Conservation (phyloP, 2,113 vertebrate species). For the Nanger granti region DNA sequence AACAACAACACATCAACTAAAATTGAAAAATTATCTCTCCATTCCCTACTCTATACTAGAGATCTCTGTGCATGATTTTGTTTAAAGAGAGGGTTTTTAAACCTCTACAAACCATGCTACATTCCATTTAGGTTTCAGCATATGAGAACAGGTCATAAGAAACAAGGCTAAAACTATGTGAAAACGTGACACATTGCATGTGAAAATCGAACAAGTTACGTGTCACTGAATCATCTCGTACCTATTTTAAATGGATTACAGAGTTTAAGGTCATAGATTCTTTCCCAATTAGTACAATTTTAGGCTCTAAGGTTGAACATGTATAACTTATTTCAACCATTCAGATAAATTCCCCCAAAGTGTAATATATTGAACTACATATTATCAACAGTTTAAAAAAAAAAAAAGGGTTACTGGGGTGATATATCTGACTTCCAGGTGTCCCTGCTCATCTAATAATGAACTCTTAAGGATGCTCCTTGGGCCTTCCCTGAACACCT, state of each 20-base stretch:
- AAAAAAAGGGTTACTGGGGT: neutral
- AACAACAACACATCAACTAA: neutral
- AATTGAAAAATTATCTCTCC: neutral
- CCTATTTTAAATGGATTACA: neutral
- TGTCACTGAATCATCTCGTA: neutral
- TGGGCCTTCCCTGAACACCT: neutral
- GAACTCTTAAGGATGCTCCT: neutral
- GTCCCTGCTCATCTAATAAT: neutral
- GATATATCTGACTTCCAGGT: neutral
- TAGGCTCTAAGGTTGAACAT: neutral
- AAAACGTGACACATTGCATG: neutral
- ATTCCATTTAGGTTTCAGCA: neutral
- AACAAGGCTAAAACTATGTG: neutral
- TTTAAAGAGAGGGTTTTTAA: neutral
- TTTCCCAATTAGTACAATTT: neutral
- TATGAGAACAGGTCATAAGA: neutral
- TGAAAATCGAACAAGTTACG: neutral
- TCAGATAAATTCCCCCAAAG: neutral
- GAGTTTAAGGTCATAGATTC: neutral
- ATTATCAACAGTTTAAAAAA: conserved; percentile 3
- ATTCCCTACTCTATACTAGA: neutral
- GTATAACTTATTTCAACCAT: neutral
- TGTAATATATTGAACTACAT: neutral
- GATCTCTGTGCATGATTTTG: neutral
- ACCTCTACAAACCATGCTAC: neutral